Evolutionary conservation across 2,888 invertebrate species (phyloP).

Genomic region (Ischnus inquisitorius): DNA sequence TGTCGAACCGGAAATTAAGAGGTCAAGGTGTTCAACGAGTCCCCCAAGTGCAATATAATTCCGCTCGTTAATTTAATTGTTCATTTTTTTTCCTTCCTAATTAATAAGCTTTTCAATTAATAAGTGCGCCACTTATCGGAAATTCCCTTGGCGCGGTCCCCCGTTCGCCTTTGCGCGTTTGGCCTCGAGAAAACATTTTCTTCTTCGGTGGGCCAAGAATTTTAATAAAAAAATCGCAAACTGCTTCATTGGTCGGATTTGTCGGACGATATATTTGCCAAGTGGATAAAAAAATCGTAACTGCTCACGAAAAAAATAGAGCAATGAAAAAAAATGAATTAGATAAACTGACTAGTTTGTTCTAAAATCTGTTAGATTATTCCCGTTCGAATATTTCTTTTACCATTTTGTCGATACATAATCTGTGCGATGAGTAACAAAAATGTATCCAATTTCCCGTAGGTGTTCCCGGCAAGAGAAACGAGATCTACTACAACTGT

Average conservation of each 20-base stretch:
- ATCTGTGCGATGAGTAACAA: background rate
- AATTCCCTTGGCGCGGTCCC: background rate
- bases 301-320: background rate
- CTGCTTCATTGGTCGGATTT: background rate
- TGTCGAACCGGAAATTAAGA: background rate
- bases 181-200: background rate
- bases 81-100: background rate
- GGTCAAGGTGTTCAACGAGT: slow-evolving; percentile 3
- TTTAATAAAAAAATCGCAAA: slow-evolving; percentile 1
- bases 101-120: slow-evolving; percentile 15
- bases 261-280: background rate
- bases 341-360: background rate
- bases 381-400: background rate
- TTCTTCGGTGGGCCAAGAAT: background rate
- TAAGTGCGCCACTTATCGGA: slow-evolving; percentile 37
- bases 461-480: slow-evolving; percentile 97
- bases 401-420: background rate
- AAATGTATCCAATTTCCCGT: slow-evolving; percentile 67
- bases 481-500: slow-evolving; percentile 98
- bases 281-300: slow-evolving; percentile 5
- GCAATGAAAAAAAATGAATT: background rate
- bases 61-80: slow-evolving; percentile 10
- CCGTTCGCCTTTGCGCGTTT: background rate
- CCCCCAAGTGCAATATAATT: slow-evolving; percentile 12
- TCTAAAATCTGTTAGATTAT: background rate